phyloP scores from a whole-genome alignment of 2,113 vertebrate genomes.

The Pluvialis apricaria region DNA sequence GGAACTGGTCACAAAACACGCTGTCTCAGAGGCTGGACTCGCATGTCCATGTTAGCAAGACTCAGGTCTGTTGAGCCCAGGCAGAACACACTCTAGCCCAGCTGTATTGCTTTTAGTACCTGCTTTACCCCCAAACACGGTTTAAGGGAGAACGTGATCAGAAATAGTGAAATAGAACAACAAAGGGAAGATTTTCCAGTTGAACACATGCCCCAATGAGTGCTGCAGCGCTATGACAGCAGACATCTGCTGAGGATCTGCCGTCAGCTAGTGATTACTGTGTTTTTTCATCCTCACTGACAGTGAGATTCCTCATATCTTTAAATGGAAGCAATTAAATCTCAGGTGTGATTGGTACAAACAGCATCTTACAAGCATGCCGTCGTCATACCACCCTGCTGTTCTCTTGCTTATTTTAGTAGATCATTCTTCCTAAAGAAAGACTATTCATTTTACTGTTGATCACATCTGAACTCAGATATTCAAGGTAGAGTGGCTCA shows the following conservation, averaged over 20 bases:
- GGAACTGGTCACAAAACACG: background rate
- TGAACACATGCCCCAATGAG: background rate
- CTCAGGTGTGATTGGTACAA: background rate
- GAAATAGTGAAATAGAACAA: background rate
- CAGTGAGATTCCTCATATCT: background rate
- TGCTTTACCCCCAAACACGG: background rate
- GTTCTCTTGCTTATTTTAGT: background rate
- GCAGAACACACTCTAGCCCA: background rate
- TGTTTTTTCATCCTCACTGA: background rate
- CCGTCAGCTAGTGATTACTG: background rate
- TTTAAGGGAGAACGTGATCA: background rate
- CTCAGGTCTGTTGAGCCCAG: too few species aligned
- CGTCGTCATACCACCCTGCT: background rate
- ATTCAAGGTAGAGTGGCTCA: background rate
- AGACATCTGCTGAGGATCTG: background rate
- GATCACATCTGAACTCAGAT: background rate
- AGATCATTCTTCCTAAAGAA: background rate
- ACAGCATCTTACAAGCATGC: background rate
- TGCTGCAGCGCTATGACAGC: background rate
- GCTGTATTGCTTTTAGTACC: background rate
- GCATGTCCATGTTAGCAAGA: accelerated
- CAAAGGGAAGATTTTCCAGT: background rate
- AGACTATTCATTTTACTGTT: background rate
- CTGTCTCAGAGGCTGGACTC: background rate
- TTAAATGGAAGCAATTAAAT: slow-evolving; percentile 20